Evolutionary conservation across 2,888 invertebrate genomes (phyloP).

Genomic region (Nebria brevicollis): DNA sequence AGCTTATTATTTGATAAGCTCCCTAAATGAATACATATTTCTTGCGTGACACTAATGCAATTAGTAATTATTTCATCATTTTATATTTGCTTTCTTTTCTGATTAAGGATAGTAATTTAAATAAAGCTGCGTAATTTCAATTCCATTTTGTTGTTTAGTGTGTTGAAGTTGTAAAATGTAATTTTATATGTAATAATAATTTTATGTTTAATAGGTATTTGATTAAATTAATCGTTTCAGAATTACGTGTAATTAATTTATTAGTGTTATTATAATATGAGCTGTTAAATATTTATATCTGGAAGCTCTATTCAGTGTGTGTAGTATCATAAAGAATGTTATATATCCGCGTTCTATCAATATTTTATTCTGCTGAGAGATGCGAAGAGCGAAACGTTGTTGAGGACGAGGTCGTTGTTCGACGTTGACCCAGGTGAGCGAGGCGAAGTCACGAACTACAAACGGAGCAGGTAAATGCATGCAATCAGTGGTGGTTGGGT

Average conservation of each 20-base stretch:
- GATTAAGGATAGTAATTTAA: no score
- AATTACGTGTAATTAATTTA: background rate
- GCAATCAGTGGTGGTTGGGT: background rate
- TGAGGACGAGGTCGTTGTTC: constrained; percentile 30
- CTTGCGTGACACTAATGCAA: no score
- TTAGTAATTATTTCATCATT: no score
- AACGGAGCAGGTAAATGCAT: constrained; percentile 3
- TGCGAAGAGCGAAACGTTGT: background rate
- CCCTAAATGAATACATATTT: no score
- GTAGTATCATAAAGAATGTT: constrained; percentile 2
- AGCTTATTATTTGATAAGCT: no score
- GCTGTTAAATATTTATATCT: background rate
- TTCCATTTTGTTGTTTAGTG: no score
- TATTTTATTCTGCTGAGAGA: constrained; percentile 12
- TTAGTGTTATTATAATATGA: background rate
- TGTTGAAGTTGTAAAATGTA: no score
- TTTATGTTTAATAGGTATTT: background rate
- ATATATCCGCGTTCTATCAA: constrained; percentile 27
- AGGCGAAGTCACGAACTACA: constrained; percentile 13
- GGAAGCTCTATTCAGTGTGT: background rate
- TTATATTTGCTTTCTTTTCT: no score
- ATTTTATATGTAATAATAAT: no score
- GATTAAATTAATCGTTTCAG: background rate
- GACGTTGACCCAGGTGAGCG: constrained; percentile 15
- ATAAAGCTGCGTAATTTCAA: no score